Base-by-base conservation (phyloP, 1,140 invertebrate genomes). In the Tribolium madens region DNA sequence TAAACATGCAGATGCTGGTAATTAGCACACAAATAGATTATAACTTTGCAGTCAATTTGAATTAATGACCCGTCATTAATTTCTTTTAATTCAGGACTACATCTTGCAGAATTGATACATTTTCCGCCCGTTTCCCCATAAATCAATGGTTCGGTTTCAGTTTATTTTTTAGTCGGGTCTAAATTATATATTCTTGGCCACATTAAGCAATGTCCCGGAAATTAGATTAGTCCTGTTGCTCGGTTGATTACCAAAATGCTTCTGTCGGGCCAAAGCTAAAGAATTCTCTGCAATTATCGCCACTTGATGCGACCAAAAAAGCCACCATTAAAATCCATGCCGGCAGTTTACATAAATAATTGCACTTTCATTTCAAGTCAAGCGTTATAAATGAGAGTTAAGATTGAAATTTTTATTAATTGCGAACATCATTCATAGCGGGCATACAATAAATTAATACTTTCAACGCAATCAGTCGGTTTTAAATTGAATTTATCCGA, bases 321-420 rank as follows among this genome's bases (percentile, higher is more conserved):
- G 21, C 17, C 21, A 21, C 57, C 14, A 64, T 64, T 64, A 64
- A 64, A 64, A 64, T 64, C 57, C 57, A 64, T 64, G 57, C 21
- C 57, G 57, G 57, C 57, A 64, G 57, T 64, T 64, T 64, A 64
- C 57, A 64, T 64, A 64, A 64, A 64, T 64, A 64, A 64, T 64
- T 64, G 57, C 57, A 64, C 57, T 64, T 64, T 64, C 57, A 64
- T 64, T 64, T 64, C 57, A 64, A 64, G 57, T 64, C 57, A 64
- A 64, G 57, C 57, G 57, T 64, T 64, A 75, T 75, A 75, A 76
- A 76, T 76, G 60, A 74, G 68, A 79, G 71, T 71, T 74, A 76
- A 76, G 78, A 79, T 79, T 79, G 75, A 76, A 76, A 76, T 79
- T 79, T 76, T 79, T 79, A 76, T 79, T 79, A 76, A 79, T 79